Evolutionary conservation across 2,888 invertebrate species (phyloP), one percentile per base, ranked within the genome.

Genomic region (Pristionchus entomophagus): DNA sequence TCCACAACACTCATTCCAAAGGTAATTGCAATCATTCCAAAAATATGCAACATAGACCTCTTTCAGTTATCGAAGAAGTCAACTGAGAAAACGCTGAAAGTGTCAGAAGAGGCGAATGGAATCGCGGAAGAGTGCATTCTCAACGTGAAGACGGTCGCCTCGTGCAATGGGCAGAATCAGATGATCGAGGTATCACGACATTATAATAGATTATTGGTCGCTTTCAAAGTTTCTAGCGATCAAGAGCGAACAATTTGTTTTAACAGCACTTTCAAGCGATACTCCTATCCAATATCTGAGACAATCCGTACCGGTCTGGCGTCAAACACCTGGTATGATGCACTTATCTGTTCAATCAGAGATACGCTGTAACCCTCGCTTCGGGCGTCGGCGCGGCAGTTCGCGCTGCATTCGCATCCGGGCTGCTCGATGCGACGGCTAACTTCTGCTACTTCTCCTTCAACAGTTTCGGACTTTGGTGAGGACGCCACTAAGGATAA

Each of bases 81-180:
- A 3, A 80, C 78, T 0, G 51, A 80, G 10, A 51, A 32, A 41
- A 49, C 32, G 8, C 49, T 80, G 41, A 53, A 51, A 32, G 32
- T 32, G 8, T 80, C 82, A 10, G 82, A 82, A 12, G 82, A 82
- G 19, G 56, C 59, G 8, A 82, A 82, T 59, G 82, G 82, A 17
- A 56, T 82, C 17, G 38, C 82, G 5, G 82, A 82, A 10, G 82
- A 82, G 29, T 38, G 82, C 59, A 82, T 82, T 29, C 38, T 59
- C n/a, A 82, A 82, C 8, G 82, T 82, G 59, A 82, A 82, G 32
- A 59, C 82, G 0, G 59, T 82, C 0, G 56, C 38, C 12, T 56
- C 82, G 1, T 82, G 82, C 29, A 82, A 82, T 82, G 82, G 82
- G 41, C 82, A 82, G 41, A 22, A 82, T 19, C 41, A 38, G 19